Conservation (phyloP, 2,113 vertebrate species). For the Coracopsis vasa region DNA sequence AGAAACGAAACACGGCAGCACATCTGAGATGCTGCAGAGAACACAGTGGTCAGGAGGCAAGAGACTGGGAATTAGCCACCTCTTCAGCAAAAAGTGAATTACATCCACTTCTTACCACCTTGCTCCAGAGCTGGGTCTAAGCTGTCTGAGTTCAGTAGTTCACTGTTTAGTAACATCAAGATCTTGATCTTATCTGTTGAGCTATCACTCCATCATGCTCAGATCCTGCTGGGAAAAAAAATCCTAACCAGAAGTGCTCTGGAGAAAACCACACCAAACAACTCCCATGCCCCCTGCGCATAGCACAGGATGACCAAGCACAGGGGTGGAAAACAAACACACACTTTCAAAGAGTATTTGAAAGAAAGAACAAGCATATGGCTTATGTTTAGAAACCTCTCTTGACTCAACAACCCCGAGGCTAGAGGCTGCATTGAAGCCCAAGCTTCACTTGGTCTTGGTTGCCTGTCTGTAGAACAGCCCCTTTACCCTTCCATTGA, state of each 20-base stretch:
- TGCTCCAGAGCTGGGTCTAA: neutral
- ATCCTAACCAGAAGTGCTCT: neutral
- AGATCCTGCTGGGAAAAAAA: neutral
- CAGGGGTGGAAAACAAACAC: neutral
- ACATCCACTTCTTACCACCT: neutral
- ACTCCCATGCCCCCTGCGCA: neutral
- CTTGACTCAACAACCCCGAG: neutral
- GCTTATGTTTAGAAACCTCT: slow-evolving; percentile 48
- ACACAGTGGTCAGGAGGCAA: neutral
- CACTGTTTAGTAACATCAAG: neutral
- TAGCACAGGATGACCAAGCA: neutral
- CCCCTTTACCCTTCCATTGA: neutral
- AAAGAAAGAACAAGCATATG: slow-evolving; percentile 25
- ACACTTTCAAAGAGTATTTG: slow-evolving; percentile 1
- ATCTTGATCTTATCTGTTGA: neutral
- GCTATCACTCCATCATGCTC: neutral
- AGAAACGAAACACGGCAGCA: neutral
- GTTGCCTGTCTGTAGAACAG: neutral
- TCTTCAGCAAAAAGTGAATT: neutral
- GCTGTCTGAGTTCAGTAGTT: neutral
- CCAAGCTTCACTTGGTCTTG: neutral
- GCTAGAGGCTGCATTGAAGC: slow-evolving; percentile 10
- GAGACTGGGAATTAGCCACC: neutral
- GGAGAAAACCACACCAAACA: neutral
- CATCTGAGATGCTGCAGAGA: neutral